Evolutionary conservation across 2,113 vertebrate genomes (phyloP).

Genomic region (Lepisosteus osseus): DNA sequence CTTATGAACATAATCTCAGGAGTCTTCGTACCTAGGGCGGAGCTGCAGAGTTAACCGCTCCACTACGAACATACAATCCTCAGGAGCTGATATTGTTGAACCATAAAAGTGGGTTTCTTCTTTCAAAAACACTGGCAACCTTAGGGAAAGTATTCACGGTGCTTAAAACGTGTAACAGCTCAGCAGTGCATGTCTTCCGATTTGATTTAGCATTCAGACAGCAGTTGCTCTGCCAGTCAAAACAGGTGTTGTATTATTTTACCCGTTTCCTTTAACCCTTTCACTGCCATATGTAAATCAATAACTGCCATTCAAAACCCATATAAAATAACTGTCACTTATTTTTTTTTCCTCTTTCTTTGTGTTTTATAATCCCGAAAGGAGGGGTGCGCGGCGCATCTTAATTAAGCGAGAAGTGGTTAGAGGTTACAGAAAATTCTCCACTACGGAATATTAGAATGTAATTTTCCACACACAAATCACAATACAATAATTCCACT

Average conservation of each 20-base stretch:
- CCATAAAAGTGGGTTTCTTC: background rate
- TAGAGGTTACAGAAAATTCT: conserved; percentile 23
- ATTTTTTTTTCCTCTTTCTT: conserved; percentile 18
- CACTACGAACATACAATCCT: conserved; percentile 54
- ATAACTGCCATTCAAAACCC: no score
- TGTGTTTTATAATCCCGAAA: background rate
- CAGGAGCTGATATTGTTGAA: conserved; percentile 41
- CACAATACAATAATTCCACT: conserved; percentile 72
- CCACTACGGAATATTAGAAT: conserved; percentile 28
- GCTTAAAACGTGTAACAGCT: background rate
- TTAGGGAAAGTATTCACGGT: background rate
- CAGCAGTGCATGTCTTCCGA: no score
- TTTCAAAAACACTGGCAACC: background rate
- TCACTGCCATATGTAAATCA: conserved; percentile 60
- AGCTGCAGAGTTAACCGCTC: conserved; percentile 69
- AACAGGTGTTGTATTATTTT: conserved; percentile 55
- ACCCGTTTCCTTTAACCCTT: conserved; percentile 62
- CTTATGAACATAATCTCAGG: background rate
- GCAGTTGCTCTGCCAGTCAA: conserved; percentile 67
- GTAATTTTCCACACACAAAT: conserved; percentile 60
- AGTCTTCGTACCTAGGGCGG: conserved; percentile 38
- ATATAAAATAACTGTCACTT: no score
- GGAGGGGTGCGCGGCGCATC: conserved; percentile 21
- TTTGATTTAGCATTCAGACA: background rate
- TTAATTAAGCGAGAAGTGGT: conserved; percentile 41